A percentile compares a stretch with the other conserved stretches of the same genome.
Conservation (phyloP, 2,888 invertebrate genomes). For the Drosophila maculinotata region DNA sequence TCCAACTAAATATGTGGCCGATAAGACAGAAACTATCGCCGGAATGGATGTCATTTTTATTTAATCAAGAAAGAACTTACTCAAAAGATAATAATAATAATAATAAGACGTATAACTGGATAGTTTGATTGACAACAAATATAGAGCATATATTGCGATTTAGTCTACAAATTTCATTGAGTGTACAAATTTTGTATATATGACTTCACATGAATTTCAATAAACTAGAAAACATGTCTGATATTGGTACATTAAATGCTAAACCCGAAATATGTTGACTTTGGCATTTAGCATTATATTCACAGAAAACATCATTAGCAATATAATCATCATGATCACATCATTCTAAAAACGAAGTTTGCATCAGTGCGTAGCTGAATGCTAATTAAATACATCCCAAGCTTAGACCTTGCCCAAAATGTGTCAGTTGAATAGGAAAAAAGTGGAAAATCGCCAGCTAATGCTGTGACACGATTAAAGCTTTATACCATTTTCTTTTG, state of each 20-base stretch:
- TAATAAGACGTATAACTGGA: too few relatives aligned
- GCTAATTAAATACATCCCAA: constrained; percentile 42
- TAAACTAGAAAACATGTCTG: neutral
- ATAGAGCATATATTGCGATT: neutral
- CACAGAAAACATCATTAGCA: constrained; percentile 10
- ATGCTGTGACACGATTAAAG: constrained; percentile 61
- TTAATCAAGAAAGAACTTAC: too few relatives aligned
- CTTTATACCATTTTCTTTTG: constrained; percentile 38
- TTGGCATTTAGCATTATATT: constrained; percentile 21
- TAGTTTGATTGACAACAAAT: too few relatives aligned
- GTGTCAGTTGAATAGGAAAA: constrained; percentile 8
- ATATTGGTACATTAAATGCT: neutral
- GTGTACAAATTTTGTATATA: neutral
- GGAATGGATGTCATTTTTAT: too few relatives aligned
- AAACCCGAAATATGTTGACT: constrained; percentile 33
- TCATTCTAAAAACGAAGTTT: constrained; percentile 2
- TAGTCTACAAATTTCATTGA: too few relatives aligned
- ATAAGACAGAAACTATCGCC: too few relatives aligned
- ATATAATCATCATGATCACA: constrained; percentile 2
- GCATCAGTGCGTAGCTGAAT: constrained; percentile 7
- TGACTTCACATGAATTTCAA: neutral
- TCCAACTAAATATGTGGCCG: too few relatives aligned
- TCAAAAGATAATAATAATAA: too few relatives aligned
- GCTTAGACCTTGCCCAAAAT: constrained; percentile 2
- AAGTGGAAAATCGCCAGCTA: constrained; percentile 44